phyloP scores from a whole-genome alignment of 2,797 vertebrate genomes.

The Microctenopoma stevenorrisi region DNA sequence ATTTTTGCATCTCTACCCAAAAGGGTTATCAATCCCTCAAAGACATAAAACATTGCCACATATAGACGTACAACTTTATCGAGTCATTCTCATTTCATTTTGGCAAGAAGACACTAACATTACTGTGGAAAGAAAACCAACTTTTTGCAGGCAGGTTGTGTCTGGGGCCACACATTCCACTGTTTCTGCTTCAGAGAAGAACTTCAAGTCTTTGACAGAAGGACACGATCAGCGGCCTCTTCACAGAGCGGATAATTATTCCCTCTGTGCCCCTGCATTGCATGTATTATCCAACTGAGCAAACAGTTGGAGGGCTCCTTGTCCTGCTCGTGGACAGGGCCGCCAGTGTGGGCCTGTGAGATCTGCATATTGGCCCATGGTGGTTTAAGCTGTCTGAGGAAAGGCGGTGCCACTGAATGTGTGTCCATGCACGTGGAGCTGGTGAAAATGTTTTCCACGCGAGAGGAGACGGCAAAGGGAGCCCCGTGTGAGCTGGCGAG shows the following conservation, averaged over 20 bases:
- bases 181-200: conserved; percentile 24
- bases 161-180: not conserved
- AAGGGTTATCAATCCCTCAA: conserved; percentile 38
- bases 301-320: conserved; percentile 65
- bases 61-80: not conserved
- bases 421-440: conserved; percentile 75
- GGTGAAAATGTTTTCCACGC: conserved; percentile 82
- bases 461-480: conserved; percentile 77
- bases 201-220: conserved; percentile 28
- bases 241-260: conserved; percentile 63
- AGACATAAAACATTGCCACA: conserved; percentile 9
- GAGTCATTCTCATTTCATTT: not conserved
- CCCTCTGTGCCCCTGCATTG: conserved; percentile 55
- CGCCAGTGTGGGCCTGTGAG: conserved; percentile 58
- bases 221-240: conserved; percentile 40
- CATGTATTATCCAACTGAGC: conserved; percentile 70
- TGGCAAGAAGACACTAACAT: not conserved
- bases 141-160: not conserved
- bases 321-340: conserved; percentile 62
- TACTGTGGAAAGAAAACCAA: not conserved
- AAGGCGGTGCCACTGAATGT: conserved; percentile 60
- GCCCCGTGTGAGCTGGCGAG: conserved; percentile 68
- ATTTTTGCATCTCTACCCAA: conserved; percentile 56
- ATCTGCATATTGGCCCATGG: conserved; percentile 82
- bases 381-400: conserved; percentile 66